Evolutionary conservation across 2,888 invertebrate species (phyloP).

Genomic region (Tricholauxania praeusta): DNA sequence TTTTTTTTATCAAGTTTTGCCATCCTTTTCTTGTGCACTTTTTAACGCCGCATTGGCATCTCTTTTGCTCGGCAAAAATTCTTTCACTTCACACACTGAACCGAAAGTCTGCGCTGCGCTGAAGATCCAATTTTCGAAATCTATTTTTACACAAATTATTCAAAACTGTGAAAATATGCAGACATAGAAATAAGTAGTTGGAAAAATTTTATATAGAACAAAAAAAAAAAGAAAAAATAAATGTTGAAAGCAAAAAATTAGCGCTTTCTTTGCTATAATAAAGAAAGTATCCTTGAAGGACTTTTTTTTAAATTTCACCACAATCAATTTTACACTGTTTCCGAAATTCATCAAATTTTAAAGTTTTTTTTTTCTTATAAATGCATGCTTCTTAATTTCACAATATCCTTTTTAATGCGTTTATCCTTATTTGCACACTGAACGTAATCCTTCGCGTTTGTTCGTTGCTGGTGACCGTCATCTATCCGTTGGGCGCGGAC

Average conservation of each 20-base stretch:
- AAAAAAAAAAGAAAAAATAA: constrained; percentile 1
- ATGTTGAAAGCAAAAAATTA: neutral
- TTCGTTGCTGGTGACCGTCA: constrained; percentile 21
- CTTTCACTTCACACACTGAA: constrained; percentile 6
- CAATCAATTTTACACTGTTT: neutral
- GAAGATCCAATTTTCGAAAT: constrained; percentile 14
- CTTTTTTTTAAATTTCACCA: neutral
- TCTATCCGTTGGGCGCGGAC: constrained; percentile 40
- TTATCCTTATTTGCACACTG: neutral
- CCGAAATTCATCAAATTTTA: neutral
- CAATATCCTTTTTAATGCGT: neutral
- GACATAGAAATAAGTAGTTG: neutral
- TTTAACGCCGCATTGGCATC: constrained; percentile 14
- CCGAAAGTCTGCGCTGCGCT: too few relatives aligned
- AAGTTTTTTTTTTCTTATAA: neutral
- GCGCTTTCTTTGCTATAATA: too few relatives aligned
- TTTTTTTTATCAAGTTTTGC: constrained; percentile 27
- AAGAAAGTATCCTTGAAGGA: too few relatives aligned
- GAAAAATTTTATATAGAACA: neutral
- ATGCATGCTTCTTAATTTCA: neutral
- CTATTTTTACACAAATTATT: constrained; percentile 33
- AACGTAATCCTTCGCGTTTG: neutral
- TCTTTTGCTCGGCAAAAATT: constrained; percentile 17
- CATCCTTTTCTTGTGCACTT: constrained; percentile 44
- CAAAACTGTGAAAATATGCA: constrained; percentile 18